Evolutionary conservation across 2,113 vertebrate species (phyloP).

Genomic region (Neotragus pygmaeus): DNA sequence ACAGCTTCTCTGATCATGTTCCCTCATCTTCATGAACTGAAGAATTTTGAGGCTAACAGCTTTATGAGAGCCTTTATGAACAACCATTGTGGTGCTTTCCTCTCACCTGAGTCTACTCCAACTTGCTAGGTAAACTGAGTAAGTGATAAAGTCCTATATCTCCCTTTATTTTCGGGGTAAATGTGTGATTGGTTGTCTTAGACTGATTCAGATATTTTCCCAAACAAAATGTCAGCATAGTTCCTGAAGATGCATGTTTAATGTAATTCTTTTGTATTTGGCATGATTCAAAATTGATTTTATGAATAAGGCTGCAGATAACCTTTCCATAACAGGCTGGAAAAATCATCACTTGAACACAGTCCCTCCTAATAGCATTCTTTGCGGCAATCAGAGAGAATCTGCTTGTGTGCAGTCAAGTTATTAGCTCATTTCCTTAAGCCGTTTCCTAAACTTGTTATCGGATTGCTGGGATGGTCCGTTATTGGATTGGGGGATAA

Average conservation of each 20-base stretch:
- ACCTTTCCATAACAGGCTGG: constrained; percentile 54
- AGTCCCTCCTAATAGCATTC: constrained; percentile 60
- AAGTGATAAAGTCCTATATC: not conserved
- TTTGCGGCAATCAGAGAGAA: constrained; percentile 64
- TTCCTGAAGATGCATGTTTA: constrained; percentile 24
- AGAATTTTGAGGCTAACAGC: not conserved
- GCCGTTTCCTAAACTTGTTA: constrained; percentile 70
- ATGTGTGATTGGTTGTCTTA: not conserved
- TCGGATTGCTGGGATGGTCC: constrained; percentile 58
- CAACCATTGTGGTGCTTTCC: not conserved
- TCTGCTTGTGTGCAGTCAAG: constrained; percentile 61
- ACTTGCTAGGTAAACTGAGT: not conserved
- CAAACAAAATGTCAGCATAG: constrained; percentile 24
- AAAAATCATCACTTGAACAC: constrained; percentile 60
- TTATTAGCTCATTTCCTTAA: constrained; percentile 79
- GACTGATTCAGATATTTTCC: not conserved
- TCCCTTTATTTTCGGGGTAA: not conserved
- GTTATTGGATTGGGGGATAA: constrained; percentile 53
- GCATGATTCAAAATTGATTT: constrained; percentile 62
- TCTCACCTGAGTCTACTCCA: not conserved
- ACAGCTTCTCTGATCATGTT: not conserved
- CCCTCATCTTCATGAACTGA: not conserved
- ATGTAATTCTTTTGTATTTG: constrained; percentile 47
- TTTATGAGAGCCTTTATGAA: not conserved
- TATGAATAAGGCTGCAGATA: constrained; percentile 55